These are phyloP conservation scores for Pocillopora damicornis DNA, from an alignment of 64 coral and sea anemone species.

Conservation along the genomic window DNA sequence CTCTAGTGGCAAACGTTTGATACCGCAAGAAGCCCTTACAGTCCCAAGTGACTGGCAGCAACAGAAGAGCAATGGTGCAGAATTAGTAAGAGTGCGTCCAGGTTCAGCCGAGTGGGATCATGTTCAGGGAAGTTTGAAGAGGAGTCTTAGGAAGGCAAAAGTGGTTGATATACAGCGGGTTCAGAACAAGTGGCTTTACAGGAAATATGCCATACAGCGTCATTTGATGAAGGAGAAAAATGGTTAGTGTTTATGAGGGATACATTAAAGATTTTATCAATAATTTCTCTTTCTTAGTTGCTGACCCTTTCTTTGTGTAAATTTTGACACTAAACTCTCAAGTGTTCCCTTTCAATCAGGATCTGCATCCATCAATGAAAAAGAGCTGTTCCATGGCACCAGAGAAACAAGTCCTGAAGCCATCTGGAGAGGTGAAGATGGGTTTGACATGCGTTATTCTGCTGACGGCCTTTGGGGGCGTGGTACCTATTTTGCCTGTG, in stretches of 20 bases:
- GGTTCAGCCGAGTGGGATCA: constrained; percentile 47
- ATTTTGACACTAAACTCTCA: not conserved
- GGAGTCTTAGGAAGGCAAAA: constrained; percentile 21
- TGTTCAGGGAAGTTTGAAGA: constrained; percentile 39
- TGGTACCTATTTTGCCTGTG: constrained; percentile 60
- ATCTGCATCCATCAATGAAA: constrained; percentile 56
- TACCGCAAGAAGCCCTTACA: constrained; percentile 15
- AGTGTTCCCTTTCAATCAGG: constrained; percentile 18
- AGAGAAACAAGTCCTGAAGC: constrained; percentile 28
- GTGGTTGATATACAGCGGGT: constrained; percentile 45
- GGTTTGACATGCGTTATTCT: constrained; percentile 78
- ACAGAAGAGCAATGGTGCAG: not conserved
- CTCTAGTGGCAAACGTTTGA: not conserved
- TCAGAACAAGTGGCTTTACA: constrained; percentile 58
- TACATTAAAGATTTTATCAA: not conserved
- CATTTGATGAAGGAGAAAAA: constrained; percentile 52
- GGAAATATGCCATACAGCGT: constrained; percentile 57
- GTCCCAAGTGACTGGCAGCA: constrained; percentile 6
- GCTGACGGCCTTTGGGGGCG: constrained; percentile 76
- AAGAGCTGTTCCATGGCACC: constrained; percentile 71
- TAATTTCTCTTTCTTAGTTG: not conserved
- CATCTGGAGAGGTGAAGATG: constrained; percentile 79
- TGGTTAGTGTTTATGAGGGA: constrained; percentile 30
- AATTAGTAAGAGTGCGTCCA: constrained; percentile 34
- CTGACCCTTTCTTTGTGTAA: not conserved